phyloP scores from a whole-genome alignment of 2,113 vertebrate species.

The Cettia cetti region DNA sequence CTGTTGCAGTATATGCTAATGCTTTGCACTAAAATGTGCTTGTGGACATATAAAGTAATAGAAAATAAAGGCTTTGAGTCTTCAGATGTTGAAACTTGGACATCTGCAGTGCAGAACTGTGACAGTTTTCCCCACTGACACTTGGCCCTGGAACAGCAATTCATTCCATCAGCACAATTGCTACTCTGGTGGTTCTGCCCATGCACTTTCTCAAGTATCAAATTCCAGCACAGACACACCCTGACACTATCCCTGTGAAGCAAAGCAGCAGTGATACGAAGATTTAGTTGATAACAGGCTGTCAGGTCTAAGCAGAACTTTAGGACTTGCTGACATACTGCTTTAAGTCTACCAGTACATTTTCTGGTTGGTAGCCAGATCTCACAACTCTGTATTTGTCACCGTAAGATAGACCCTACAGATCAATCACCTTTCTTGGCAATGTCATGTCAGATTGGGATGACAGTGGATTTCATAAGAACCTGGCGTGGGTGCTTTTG shows the following conservation, averaged over 20 bases:
- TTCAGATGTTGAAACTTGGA: neutral
- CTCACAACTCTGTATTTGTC: conserved; percentile 9
- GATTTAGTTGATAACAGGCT: neutral
- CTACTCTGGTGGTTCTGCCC: neutral
- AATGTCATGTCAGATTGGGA: conserved; percentile 8
- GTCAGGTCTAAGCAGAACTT: neutral
- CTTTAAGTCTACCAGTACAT: neutral
- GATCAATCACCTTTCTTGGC: conserved; percentile 42
- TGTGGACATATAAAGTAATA: neutral
- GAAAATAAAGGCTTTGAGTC: neutral
- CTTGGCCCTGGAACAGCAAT: neutral
- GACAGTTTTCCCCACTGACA: neutral
- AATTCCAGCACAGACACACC: neutral
- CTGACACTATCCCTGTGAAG: neutral
- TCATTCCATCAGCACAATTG: neutral
- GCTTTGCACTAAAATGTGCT: neutral
- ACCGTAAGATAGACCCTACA: conserved; percentile 39
- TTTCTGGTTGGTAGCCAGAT: conserved; percentile 21
- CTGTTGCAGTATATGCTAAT: neutral
- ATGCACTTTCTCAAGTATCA: neutral
- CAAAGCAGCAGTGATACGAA: neutral
- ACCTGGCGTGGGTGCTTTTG: conserved; percentile 25
- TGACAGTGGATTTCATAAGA: conserved; percentile 46
- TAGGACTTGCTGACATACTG: neutral
- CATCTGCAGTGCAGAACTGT: neutral